A percentile compares a stretch with the other conserved stretches of the same genome.
Conservation (phyloP, 1,140 invertebrate genomes). For the Drosophila bifasciata region DNA sequence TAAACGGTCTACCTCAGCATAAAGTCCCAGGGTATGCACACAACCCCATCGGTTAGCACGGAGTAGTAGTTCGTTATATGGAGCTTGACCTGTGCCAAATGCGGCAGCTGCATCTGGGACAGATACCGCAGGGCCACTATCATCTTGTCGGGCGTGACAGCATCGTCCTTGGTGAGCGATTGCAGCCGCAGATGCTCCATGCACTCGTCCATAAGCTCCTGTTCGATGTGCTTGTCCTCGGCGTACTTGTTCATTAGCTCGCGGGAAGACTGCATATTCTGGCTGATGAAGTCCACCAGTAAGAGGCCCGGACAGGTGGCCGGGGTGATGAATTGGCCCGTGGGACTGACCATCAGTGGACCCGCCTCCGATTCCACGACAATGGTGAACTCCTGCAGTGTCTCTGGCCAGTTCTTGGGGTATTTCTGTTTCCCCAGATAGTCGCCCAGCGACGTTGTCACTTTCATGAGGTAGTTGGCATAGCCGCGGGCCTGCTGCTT, state of each 20-base stretch:
- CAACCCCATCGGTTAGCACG: constrained; percentile 93
- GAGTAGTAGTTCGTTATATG: constrained; percentile 96
- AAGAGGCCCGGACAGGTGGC: constrained; percentile 94
- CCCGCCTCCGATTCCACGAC: constrained; percentile 97
- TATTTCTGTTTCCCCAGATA: constrained; percentile 89
- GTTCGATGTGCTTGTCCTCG: constrained; percentile 92
- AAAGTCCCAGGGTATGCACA: constrained; percentile 97
- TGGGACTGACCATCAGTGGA: constrained; percentile 95
- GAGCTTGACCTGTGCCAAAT: constrained; percentile 86
- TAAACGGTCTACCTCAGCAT: constrained; percentile 69
- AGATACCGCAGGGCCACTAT: constrained; percentile 92
- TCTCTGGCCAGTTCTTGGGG: constrained; percentile 89
- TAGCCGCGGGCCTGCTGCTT: constrained; percentile 93
- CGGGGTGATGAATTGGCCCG: constrained; percentile 95
- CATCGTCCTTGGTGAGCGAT: constrained; percentile 93
- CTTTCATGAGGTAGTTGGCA: constrained; percentile 91
- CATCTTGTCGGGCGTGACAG: constrained; percentile 94
- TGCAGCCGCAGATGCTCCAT: constrained; percentile 88
- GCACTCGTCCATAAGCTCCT: constrained; percentile 88
- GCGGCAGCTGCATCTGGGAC: constrained; percentile 84
- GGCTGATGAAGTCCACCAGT: constrained; percentile 92
- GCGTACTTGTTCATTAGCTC: constrained; percentile 89
- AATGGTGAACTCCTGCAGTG: constrained; percentile 90
- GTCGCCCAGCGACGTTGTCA: constrained; percentile 93
- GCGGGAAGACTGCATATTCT: constrained; percentile 90